These are phyloP conservation scores for Papilio glaucus DNA, from an alignment of 1,140 invertebrate species.

Conservation along the genomic window DNA sequence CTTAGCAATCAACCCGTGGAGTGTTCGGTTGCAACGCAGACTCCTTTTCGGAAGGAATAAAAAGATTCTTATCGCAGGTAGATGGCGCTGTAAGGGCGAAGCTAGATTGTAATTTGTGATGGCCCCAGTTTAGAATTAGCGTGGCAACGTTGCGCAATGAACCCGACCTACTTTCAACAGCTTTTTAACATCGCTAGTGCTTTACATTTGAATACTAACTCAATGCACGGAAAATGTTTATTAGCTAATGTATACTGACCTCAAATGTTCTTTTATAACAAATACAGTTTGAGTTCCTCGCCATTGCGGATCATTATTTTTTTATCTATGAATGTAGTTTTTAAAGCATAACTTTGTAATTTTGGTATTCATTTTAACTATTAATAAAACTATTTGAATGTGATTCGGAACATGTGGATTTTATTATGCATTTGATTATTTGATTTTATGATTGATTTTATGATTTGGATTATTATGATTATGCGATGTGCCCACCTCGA, in stretches of 20 bases:
- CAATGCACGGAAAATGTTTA: conserved; percentile 36
- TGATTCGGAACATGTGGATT: too few relatives aligned
- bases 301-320: neutral
- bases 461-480: too few relatives aligned
- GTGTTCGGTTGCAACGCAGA: conserved; percentile 73
- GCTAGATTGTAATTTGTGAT: conserved; percentile 79
- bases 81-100: conserved; percentile 65
- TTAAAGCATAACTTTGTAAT: neutral
- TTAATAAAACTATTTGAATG: too few relatives aligned
- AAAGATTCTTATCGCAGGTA: conserved; percentile 76
- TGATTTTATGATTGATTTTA: too few relatives aligned
- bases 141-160: conserved; percentile 54
- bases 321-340: neutral
- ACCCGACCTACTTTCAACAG: conserved; percentile 42
- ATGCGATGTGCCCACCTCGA: too few relatives aligned
- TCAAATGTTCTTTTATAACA: conserved; percentile 25
- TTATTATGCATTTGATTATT: too few relatives aligned
- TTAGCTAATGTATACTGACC: conserved; percentile 35
- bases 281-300: conserved; percentile 10
- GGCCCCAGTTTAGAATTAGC: conserved; percentile 71
- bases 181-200: conserved; percentile 44
- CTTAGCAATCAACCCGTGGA: conserved; percentile 76
- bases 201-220: conserved; percentile 37
- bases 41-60: conserved; percentile 73
- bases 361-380: neutral